These are phyloP conservation scores for Phyllopteryx taeniolatus DNA, from an alignment of 2,113 vertebrate genomes.

Conservation along the genomic window DNA sequence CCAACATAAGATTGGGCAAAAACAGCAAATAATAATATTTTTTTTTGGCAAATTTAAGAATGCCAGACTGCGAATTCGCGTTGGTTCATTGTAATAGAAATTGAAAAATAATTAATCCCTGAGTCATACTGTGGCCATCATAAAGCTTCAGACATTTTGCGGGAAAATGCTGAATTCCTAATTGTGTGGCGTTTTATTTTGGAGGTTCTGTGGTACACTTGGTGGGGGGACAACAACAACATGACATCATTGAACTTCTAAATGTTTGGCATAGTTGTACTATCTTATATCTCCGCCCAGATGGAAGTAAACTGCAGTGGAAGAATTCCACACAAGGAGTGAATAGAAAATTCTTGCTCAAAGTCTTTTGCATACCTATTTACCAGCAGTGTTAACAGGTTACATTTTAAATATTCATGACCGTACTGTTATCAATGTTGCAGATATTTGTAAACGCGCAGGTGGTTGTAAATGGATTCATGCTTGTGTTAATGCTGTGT, in stretches of 20 bases:
- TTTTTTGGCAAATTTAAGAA: too few relatives aligned
- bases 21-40: too few relatives aligned
- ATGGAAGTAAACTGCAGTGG: neutral
- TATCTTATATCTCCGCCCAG: neutral
- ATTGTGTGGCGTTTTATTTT: neutral
- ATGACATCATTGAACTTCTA: neutral
- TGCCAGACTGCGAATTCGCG: too few relatives aligned
- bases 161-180: neutral
- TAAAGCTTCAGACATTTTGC: neutral
- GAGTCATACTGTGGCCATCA: too few relatives aligned
- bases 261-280: neutral
- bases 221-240: neutral
- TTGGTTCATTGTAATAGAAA: too few relatives aligned
- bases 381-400: neutral
- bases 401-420: neutral
- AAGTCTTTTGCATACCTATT: neutral
- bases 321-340: neutral
- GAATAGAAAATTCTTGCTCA: neutral
- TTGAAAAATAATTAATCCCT: too few relatives aligned
- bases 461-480: neutral
- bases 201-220: neutral
- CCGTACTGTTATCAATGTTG: neutral
- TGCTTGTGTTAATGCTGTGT: slow-evolving; percentile 1
- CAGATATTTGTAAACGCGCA: neutral
- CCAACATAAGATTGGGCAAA: too few relatives aligned